These are phyloP conservation scores for Papilio glaucus DNA, from an alignment of 1,140 invertebrate genomes.

Conservation along the genomic window DNA sequence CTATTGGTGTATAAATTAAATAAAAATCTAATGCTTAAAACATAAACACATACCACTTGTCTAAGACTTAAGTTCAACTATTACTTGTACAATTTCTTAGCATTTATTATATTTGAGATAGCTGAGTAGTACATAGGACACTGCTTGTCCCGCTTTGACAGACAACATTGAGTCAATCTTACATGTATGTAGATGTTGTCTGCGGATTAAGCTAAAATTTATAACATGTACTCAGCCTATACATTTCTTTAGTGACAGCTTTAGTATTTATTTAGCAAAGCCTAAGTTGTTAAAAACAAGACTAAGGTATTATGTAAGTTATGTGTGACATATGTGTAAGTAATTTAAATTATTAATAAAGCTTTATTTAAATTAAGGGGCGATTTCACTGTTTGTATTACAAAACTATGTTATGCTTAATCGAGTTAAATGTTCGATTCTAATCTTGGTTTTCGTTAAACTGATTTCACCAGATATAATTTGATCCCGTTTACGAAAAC, in stretches of 20 bases:
- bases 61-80: neutral
- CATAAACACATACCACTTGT: constrained; percentile 16
- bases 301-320: neutral
- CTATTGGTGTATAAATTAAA: constrained; percentile 30
- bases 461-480: too few species aligned
- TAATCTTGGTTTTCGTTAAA: too few species aligned
- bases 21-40: constrained; percentile 20
- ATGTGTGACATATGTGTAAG: neutral
- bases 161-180: neutral
- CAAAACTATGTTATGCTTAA: too few species aligned
- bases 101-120: neutral
- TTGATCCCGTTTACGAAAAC: too few species aligned
- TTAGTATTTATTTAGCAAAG: neutral
- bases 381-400: too few species aligned
- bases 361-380: neutral
- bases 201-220: neutral
- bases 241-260: neutral
- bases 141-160: neutral
- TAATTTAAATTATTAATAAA: neutral
- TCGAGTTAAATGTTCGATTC: too few species aligned
- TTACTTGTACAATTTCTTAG: constrained; percentile 1
- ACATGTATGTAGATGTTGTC: neutral
- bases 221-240: neutral
- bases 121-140: neutral
- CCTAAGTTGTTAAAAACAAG: neutral